Percentiles rank a stretch among this genome's conserved stretches.
phyloP scores from a whole-genome alignment of 1,140 invertebrate species.

The Diachasmimorpha longicaudata region DNA sequence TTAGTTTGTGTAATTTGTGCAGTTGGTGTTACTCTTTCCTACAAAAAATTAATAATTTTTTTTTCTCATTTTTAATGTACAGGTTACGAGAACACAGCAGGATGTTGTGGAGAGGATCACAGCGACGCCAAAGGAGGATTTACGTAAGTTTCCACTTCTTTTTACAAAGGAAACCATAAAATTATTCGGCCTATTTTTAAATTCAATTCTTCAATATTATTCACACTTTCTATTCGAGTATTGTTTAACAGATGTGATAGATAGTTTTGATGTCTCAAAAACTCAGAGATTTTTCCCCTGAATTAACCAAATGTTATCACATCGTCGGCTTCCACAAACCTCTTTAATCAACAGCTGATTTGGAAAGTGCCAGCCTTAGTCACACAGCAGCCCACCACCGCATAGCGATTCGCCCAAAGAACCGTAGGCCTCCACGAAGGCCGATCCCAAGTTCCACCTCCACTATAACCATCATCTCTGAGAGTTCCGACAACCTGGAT shows the following conservation, averaged over 20 bases:
- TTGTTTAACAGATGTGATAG: too few relatives aligned
- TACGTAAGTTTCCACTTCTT: constrained; percentile 51
- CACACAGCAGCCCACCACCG: constrained; percentile 59
- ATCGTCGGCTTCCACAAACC: too few relatives aligned
- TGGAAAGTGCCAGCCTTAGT: constrained; percentile 49
- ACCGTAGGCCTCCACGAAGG: constrained; percentile 54
- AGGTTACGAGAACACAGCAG: constrained; percentile 49
- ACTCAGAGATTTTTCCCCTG: too few relatives aligned
- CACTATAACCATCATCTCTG: constrained; percentile 46
- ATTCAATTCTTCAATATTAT: background rate
- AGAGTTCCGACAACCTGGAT: constrained; percentile 45
- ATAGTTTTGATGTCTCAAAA: too few relatives aligned
- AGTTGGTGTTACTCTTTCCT: background rate
- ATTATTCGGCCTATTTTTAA: background rate
- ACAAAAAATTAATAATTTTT: constrained; percentile 18
- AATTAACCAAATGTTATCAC: too few relatives aligned
- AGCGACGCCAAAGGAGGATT: constrained; percentile 52
- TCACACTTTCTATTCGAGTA: too few relatives aligned
- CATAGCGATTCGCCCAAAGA: constrained; percentile 58
- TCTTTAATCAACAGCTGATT: constrained; percentile 42
- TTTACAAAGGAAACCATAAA: background rate
- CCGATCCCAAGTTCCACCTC: constrained; percentile 33
- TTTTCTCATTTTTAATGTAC: constrained; percentile 24
- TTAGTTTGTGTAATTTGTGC: background rate
- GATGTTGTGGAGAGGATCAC: constrained; percentile 41